Percentiles rank a stretch among this genome's conserved stretches.
Conservation (phyloP, 2,888 invertebrate species). For the Oeneis ivallda region DNA sequence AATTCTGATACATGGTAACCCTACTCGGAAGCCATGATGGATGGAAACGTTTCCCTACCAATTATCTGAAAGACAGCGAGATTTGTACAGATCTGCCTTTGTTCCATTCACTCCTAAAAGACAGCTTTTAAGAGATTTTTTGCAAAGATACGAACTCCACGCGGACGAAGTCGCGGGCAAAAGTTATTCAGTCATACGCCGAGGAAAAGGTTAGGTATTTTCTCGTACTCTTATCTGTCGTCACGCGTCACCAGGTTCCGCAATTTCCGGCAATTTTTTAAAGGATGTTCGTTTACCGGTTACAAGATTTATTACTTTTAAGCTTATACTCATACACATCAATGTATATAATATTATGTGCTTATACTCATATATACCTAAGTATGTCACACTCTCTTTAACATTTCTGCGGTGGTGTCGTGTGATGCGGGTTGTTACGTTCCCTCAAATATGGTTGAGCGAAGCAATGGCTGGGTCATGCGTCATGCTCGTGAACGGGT, state of each 20-base stretch:
- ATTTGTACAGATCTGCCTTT: slow-evolving; percentile 4
- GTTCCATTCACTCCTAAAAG: background rate
- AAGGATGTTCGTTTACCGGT: slow-evolving; percentile 8
- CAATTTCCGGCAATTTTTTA: slow-evolving; percentile 17
- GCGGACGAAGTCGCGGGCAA: too few species aligned
- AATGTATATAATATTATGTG: too few species aligned
- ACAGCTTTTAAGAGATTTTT: too few species aligned
- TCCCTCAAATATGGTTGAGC: too few species aligned
- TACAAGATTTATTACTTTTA: background rate
- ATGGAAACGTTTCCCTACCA: slow-evolving; percentile 10
- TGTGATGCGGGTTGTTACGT: too few species aligned
- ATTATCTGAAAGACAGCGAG: slow-evolving; percentile 11
- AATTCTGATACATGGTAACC: background rate
- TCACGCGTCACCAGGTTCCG: background rate
- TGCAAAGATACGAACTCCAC: too few species aligned
- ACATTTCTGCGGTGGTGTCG: too few species aligned
- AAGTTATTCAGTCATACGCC: too few species aligned
- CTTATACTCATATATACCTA: too few species aligned
- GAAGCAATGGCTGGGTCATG: too few species aligned
- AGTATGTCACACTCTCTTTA: too few species aligned
- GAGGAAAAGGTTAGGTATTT: background rate
- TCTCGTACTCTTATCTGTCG: background rate
- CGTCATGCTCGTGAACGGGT: too few species aligned
- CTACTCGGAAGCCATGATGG: slow-evolving; percentile 11
- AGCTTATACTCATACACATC: background rate